Evolutionary conservation across 2,113 vertebrate genomes (phyloP), one percentile per base, ranked within the genome.

Genomic region (Phyllostomus hastatus): DNA sequence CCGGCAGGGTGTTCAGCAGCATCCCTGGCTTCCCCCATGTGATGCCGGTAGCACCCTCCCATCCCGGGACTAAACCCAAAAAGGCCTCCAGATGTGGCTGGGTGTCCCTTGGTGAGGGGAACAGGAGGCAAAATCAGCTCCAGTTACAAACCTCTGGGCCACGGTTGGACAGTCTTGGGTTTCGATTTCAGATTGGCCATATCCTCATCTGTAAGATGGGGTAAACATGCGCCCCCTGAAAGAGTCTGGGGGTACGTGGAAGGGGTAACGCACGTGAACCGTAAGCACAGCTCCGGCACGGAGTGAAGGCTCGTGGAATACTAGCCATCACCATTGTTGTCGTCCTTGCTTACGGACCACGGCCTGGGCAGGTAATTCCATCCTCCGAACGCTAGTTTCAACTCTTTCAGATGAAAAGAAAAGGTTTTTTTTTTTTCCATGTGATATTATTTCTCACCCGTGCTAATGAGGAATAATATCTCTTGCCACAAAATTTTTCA

Each of bases 341-440:
- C 43, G 0, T 7, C 26, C 2, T 15, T 66, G 48, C 33, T 88
- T 52, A 35, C 5, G 31, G 48, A 33, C 52, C 22, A 2, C 1
- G 14, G 35, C n/a, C 33, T 0, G 10, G 33, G 20, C 38, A 54
- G 46, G 6, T 10, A 52, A 80, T 26, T 16, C 11, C 31, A n/a
- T 4, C 46, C 28, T 41, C 38, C 33, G 5, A 89, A 46, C 52
- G 48, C n/a, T 15, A 35, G 16, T 52, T 72, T 76, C 67, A 67
- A 84, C 35, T 70, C 59, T 92, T 88, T 78, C 9, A 50, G 85
- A 24, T 2, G 11, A 69, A 95, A 85, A 80, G 66, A 81, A 90
- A 88, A 90, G 9, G 4, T 2, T 9, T 88, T 78, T 90, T 78
- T 79, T 26, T 79, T 20, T 15, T n/a, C n/a, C 64, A 38, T 6